These are phyloP conservation scores for Leptinotarsa rubiginosa DNA, from an alignment of 2,888 invertebrate species.

Conservation along the genomic window DNA sequence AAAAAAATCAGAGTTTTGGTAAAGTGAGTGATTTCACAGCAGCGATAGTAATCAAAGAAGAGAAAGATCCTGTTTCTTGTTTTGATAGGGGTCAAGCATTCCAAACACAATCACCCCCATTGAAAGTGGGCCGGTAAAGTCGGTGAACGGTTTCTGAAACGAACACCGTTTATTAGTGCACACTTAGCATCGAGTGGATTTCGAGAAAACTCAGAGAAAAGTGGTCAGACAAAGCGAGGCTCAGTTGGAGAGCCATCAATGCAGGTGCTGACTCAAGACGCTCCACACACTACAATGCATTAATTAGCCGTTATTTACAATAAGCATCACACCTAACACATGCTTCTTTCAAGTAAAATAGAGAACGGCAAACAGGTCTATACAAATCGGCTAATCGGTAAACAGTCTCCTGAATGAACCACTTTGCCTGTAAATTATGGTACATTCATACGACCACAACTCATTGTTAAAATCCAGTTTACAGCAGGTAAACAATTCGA, in stretches of 20 bases:
- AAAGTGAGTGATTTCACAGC: too few relatives aligned
- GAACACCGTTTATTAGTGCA: not conserved
- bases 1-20: too few relatives aligned
- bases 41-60: too few relatives aligned
- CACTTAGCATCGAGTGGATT: not conserved
- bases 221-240: slow-evolving; percentile 1
- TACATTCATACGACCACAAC: slow-evolving; percentile 50
- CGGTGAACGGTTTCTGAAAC: not conserved
- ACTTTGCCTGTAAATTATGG: slow-evolving; percentile 53
- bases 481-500: slow-evolving; percentile 54
- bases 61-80: not conserved
- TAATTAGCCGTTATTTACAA: slow-evolving; percentile 39
- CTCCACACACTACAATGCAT: slow-evolving; percentile 29
- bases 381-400: slow-evolving; percentile 43
- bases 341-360: slow-evolving; percentile 31
- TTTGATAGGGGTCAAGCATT: not conserved
- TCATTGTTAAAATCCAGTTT: slow-evolving; percentile 51
- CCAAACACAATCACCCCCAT: not conserved
- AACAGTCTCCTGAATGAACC: slow-evolving; percentile 47
- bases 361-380: slow-evolving; percentile 38
- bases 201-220: not conserved
- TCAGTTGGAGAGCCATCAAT: not conserved
- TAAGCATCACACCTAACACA: slow-evolving; percentile 35
- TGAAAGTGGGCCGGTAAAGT: not conserved
- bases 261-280: slow-evolving; percentile 11